These are phyloP conservation scores for Arbacia lixula DNA, from an alignment of 53 echinoderm and acorn worm species.

Conservation along the genomic window DNA sequence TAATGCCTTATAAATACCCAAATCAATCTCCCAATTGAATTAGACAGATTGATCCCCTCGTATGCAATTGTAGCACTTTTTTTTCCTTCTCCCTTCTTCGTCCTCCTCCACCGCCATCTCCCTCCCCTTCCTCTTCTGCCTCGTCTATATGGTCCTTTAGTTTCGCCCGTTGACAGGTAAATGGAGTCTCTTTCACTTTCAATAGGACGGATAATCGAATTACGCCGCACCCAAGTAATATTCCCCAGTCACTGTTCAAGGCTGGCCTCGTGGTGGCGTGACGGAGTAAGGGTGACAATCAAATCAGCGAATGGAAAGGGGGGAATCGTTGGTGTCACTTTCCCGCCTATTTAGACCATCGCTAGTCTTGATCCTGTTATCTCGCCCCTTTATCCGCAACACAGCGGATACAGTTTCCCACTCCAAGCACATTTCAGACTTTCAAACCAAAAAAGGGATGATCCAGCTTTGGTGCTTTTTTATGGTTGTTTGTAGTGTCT, in stretches of 20 bases:
- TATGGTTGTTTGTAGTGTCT: too few relatives aligned
- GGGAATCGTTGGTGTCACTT: constrained; percentile 36
- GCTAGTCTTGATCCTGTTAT: constrained; percentile 25
- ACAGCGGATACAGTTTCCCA: too few relatives aligned
- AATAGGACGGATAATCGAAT: constrained; percentile 25
- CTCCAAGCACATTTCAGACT: too few relatives aligned
- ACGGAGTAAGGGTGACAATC: constrained; percentile 7
- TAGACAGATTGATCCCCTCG: neutral
- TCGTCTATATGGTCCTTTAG: neutral
- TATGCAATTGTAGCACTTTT: constrained; percentile 28
- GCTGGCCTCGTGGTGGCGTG: constrained; percentile 1
- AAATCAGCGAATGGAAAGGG: constrained; percentile 19
- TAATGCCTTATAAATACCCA: constrained; percentile 41
- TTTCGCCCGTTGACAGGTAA: constrained; percentile 22
- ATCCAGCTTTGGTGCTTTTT: too few relatives aligned
- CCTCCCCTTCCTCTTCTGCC: neutral
- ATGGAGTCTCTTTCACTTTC: constrained; percentile 33
- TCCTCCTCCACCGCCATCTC: neutral
- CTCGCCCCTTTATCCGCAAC: too few relatives aligned
- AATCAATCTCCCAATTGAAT: constrained; percentile 38
- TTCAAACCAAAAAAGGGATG: too few relatives aligned
- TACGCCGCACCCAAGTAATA: constrained; percentile 22
- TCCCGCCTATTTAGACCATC: constrained; percentile 27
- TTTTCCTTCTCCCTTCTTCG: neutral
- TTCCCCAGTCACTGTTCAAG: constrained; percentile 41